Evolutionary conservation across 2,888 invertebrate genomes (phyloP).

Genomic region (Tachina fera): DNA sequence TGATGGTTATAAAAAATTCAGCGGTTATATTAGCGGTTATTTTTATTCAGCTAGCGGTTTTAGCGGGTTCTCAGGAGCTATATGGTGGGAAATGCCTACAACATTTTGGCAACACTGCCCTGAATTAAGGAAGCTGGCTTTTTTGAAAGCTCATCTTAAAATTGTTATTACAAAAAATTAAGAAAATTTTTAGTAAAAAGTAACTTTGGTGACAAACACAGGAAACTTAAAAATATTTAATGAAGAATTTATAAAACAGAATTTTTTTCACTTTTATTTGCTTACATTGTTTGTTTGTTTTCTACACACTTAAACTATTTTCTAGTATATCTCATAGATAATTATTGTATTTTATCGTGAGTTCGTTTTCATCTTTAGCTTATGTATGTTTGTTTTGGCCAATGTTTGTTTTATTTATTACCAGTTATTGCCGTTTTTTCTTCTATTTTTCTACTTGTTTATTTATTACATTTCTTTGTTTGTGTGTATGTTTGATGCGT

Average conservation of each 20-base stretch:
- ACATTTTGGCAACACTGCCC: too few relatives aligned
- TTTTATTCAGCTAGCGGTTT: too few relatives aligned
- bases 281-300: constrained; percentile 37
- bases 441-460: constrained; percentile 3
- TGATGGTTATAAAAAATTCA: too few relatives aligned
- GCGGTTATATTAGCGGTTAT: too few relatives aligned
- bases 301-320: constrained; percentile 10
- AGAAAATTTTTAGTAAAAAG: too few relatives aligned
- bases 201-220: too few relatives aligned
- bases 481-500: constrained; percentile 43
- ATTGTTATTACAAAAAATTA: too few relatives aligned
- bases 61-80: too few relatives aligned
- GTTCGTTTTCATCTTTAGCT: constrained; percentile 49
- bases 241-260: background rate
- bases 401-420: constrained; percentile 69
- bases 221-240: too few relatives aligned
- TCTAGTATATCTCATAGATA: constrained; percentile 26
- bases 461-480: constrained; percentile 21
- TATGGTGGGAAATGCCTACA: too few relatives aligned
- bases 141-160: too few relatives aligned
- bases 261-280: constrained; percentile 1
- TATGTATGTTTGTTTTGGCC: constrained; percentile 35
- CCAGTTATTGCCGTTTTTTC: constrained; percentile 46
- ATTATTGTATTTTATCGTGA: constrained; percentile 45
- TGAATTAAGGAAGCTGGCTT: too few relatives aligned